These are phyloP conservation scores for Bradysia coprophila DNA, from an alignment of 1,140 invertebrate genomes.

Conservation along the genomic window DNA sequence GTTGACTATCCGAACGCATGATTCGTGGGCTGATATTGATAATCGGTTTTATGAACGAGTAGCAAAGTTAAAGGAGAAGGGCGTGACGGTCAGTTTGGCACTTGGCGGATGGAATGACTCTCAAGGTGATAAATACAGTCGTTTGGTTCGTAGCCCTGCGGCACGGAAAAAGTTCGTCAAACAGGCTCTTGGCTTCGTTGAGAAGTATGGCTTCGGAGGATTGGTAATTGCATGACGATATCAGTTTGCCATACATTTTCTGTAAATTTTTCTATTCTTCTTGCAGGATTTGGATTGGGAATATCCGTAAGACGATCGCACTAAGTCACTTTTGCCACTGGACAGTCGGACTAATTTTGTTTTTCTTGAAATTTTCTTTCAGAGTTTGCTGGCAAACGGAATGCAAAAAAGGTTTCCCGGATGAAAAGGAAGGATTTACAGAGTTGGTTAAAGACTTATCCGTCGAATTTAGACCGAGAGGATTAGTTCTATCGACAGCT, in stretches of 20 bases:
- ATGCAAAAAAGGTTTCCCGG: slow-evolving; percentile 62
- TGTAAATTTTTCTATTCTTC: neutral
- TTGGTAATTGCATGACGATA: slow-evolving; percentile 85
- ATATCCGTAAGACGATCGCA: too few relatives aligned
- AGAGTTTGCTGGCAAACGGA: slow-evolving; percentile 38
- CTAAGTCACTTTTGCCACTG: too few relatives aligned
- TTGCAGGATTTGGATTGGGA: too few relatives aligned
- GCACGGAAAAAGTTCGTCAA: slow-evolving; percentile 50
- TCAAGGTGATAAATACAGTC: slow-evolving; percentile 66
- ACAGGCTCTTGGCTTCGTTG: slow-evolving; percentile 54
- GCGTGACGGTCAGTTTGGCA: slow-evolving; percentile 64
- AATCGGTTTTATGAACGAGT: slow-evolving; percentile 74
- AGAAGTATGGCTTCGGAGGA: slow-evolving; percentile 72
- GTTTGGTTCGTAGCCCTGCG: slow-evolving; percentile 52
- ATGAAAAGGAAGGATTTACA: slow-evolving; percentile 63
- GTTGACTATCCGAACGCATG: slow-evolving; percentile 59
- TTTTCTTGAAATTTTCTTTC: slow-evolving; percentile 11
- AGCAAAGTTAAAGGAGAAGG: slow-evolving; percentile 53
- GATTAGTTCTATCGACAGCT: slow-evolving; percentile 58
- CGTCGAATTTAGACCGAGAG: slow-evolving; percentile 48
- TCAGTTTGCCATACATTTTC: too few relatives aligned
- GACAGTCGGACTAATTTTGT: neutral
- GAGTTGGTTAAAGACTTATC: slow-evolving; percentile 53
- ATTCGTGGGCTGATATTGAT: slow-evolving; percentile 77
- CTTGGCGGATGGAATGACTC: slow-evolving; percentile 86